Conservation (phyloP, 2,797 vertebrate genomes). For the Enteromius radiatus region DNA sequence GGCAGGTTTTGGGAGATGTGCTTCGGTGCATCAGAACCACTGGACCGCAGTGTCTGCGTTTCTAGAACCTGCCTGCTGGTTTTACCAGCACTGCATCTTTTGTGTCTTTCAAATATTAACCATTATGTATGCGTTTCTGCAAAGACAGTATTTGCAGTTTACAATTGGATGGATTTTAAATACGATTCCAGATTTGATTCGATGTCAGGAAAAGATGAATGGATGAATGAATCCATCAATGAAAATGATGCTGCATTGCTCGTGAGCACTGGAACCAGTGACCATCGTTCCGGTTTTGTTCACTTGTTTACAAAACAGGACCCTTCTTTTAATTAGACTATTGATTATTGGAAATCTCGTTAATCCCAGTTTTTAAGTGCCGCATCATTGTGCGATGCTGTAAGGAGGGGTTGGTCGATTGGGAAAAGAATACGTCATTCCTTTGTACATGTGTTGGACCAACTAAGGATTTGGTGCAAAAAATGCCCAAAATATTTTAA, state of each 20-base stretch:
- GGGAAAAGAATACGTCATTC: slow-evolving; percentile 50
- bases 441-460: slow-evolving; percentile 20
- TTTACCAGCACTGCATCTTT: neutral
- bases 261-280: neutral
- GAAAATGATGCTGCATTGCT: neutral
- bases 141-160: neutral
- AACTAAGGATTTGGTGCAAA: neutral
- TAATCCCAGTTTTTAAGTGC: slow-evolving; percentile 32
- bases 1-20: neutral
- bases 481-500: neutral
- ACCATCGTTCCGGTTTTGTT: neutral
- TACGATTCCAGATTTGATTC: neutral
- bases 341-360: neutral
- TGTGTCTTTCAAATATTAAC: no score
- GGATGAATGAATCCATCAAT: neutral
- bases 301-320: neutral
- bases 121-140: neutral
- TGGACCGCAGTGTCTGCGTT: slow-evolving; percentile 21
- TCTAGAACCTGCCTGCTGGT: neutral
- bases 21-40: slow-evolving; percentile 16
- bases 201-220: slow-evolving; percentile 17
- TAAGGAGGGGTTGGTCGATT: slow-evolving; percentile 16
- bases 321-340: neutral
- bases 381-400: slow-evolving; percentile 29
- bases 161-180: neutral